Evolutionary conservation across 2,797 vertebrate species (phyloP), one percentile per base, ranked within the genome.

Genomic region (Atherinosoma microstoma): DNA sequence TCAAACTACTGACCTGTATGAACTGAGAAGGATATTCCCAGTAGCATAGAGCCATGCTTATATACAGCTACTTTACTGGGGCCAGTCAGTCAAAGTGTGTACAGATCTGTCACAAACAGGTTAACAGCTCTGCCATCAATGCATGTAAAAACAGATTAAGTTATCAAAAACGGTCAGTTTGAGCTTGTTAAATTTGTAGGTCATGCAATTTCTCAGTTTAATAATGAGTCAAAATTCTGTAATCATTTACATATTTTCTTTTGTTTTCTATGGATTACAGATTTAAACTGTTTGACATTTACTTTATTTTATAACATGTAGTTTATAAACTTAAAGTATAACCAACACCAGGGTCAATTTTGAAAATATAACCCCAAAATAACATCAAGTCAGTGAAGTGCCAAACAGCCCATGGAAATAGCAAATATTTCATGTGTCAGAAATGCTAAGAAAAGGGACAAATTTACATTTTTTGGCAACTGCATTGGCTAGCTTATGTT

Each of bases 401-500:
- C n/a, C 62, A 74, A 85, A 84, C 56, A 76, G 75, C 76, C 80
- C 15, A 7, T 63, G 73, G 40, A 65, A 29, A 66, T 53, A 63
- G 45, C 40, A 70, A 76, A 78, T 40, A 75, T 35, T 65, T 65
- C 70, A 76, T 70, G 49, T 72, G 47, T 65, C 75, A 47, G 53
- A 75, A 77, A 78, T 58, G 58, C 67, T 27, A 64, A 71, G 54
- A 76, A 69, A 74, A 58, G 22, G 58, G 70, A 64, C 42, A 69
- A 70, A 60, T 75, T 76, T 45, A 58, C 61, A 63, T 77, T 58
- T 78, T 78, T 82, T 88, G 84, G 77, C 64, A 47, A 79, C 61
- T 60, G 45, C 72, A 65, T 84, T 3, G 24, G 49, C 64, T 75
- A 78, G 81, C 84, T 83, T 69, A 82, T 66, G 64, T 91, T 84